Percentiles rank a stretch among this genome's conserved stretches.
phyloP scores from a whole-genome alignment of 2,888 invertebrate genomes.

The Folsomia candida region DNA sequence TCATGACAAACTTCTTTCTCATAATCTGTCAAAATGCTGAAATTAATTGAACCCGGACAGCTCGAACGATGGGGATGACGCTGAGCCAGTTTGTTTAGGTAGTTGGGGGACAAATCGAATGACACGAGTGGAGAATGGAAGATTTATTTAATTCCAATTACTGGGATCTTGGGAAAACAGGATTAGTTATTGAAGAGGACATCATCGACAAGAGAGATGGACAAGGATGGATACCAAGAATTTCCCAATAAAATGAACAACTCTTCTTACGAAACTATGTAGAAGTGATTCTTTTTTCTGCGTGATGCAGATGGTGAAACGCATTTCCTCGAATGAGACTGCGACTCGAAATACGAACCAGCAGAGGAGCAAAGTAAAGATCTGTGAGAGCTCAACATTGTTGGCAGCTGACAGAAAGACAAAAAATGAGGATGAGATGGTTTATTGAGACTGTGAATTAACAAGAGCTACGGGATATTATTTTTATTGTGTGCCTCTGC shows the following conservation, averaged over 20 bases:
- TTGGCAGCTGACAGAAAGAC: background rate
- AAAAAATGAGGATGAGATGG: background rate
- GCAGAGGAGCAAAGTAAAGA: too few relatives aligned
- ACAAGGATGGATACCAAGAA: background rate
- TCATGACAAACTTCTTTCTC: background rate
- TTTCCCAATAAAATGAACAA: background rate
- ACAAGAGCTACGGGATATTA: constrained; percentile 3
- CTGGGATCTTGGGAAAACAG: background rate
- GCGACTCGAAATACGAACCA: too few relatives aligned
- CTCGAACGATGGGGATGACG: background rate
- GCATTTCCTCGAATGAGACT: too few relatives aligned
- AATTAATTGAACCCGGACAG: background rate
- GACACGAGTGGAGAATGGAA: background rate
- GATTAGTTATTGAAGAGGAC: constrained; percentile 12
- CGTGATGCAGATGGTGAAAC: too few relatives aligned
- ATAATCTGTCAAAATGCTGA: background rate
- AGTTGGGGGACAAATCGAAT: background rate
- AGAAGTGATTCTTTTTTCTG: background rate
- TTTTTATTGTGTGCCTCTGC: background rate
- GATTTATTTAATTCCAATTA: constrained; percentile 15
- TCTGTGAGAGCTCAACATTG: background rate
- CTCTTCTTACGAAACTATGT: background rate
- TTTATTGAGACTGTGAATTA: background rate
- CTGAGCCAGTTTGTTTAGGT: background rate
- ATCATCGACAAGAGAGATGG: background rate